Conservation (phyloP, 2,888 invertebrate species). For the Pycnomerus fuliginosus region DNA sequence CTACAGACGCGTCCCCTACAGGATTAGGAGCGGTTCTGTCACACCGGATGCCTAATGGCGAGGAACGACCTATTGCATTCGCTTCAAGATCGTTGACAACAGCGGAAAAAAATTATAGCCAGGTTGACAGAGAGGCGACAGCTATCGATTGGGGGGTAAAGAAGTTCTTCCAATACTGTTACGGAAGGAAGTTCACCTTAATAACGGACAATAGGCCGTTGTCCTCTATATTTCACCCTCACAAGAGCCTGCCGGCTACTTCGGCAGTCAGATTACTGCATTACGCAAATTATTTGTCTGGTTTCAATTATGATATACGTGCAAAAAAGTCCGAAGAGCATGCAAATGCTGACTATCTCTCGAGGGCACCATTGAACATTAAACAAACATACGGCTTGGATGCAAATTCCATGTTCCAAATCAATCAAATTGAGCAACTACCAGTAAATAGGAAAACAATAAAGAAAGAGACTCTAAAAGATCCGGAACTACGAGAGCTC, state of each 20-base stretch:
- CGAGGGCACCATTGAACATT: constrained; percentile 4
- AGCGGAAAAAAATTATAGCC: constrained; percentile 18
- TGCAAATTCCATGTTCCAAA: too few species aligned
- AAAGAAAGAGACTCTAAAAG: constrained; percentile 3
- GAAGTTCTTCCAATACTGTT: constrained; percentile 19
- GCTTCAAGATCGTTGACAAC: constrained; percentile 10
- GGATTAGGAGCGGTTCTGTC: constrained; percentile 42
- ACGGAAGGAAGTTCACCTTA: constrained; percentile 19
- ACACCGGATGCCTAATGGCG: constrained; percentile 37
- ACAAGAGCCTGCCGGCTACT: constrained; percentile 7
- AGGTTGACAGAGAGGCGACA: constrained; percentile 45
- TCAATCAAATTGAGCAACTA: constrained; percentile 5
- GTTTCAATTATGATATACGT: constrained; percentile 14
- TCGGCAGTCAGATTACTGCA: constrained; percentile 24
- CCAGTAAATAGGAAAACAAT: background rate
- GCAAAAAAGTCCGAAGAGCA: constrained; percentile 4
- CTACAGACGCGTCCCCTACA: constrained; percentile 42
- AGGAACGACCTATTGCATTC: constrained; percentile 35
- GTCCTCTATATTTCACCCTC: constrained; percentile 13
- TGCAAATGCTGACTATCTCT: constrained; percentile 17
- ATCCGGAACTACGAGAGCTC: constrained; percentile 1
- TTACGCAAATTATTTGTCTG: constrained; percentile 16
- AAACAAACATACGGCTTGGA: background rate
- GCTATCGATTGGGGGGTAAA: constrained; percentile 18
- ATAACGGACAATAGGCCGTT: constrained; percentile 24